Evolutionary conservation across 2,888 invertebrate genomes (phyloP).

Genomic region (Agapostemon virescens): DNA sequence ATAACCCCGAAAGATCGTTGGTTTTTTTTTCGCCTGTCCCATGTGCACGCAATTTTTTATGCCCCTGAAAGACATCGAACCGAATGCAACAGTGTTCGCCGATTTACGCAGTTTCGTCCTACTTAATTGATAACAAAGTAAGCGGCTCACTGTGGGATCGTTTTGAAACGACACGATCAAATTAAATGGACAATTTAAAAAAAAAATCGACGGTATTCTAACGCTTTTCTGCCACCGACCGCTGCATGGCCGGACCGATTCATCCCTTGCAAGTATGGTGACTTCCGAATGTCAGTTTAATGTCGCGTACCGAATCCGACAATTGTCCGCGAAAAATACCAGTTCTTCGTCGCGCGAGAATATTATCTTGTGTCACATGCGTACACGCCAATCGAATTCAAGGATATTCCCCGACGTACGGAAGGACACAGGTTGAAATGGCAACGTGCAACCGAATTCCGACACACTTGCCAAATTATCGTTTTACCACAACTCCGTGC

Average conservation of each 20-base stretch:
- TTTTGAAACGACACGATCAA: not conserved
- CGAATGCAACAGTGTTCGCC: not conserved
- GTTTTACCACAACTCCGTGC: not conserved
- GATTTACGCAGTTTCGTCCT: not conserved
- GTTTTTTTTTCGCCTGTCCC: conserved; percentile 53
- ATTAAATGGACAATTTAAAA: conserved; percentile 15
- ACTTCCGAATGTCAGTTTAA: conserved; percentile 66
- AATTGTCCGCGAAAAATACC: not conserved
- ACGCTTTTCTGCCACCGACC: conserved; percentile 25
- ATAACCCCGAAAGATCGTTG: conserved; percentile 43
- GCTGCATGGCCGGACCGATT: conserved; percentile 36
- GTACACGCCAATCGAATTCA: conserved; percentile 4
- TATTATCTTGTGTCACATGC: not conserved
- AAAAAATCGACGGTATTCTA: conserved; percentile 31
- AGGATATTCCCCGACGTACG: not conserved
- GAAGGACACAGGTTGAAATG: conserved; percentile 4
- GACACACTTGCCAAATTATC: conserved; percentile 13
- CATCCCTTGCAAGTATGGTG: conserved; percentile 53
- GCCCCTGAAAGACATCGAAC: conserved; percentile 21
- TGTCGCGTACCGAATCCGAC: not conserved
- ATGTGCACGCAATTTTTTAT: conserved; percentile 66
- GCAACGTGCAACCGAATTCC: conserved; percentile 37
- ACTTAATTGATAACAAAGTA: not conserved
- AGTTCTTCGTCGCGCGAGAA: not conserved
- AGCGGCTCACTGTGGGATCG: not conserved